These are phyloP conservation scores for Baccha elongata DNA, from an alignment of 2,888 invertebrate genomes.

Conservation along the genomic window DNA sequence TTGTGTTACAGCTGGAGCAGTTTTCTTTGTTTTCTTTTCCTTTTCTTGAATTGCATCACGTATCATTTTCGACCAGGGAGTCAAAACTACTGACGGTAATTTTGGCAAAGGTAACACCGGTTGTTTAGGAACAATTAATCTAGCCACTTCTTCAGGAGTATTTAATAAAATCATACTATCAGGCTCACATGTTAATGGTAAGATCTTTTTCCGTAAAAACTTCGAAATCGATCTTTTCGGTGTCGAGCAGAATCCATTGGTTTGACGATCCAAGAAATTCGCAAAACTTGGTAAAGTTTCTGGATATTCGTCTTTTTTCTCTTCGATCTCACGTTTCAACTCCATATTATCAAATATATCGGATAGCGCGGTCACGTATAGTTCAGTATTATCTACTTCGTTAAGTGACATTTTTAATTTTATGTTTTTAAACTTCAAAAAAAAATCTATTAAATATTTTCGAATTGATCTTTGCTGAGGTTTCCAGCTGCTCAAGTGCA, in stretches of 20 bases:
- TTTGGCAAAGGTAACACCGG: conserved; percentile 33
- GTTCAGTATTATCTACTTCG: conserved; percentile 34
- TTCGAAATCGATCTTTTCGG: conserved; percentile 41
- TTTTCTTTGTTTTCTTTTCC: conserved; percentile 45
- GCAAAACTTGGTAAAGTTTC: conserved; percentile 33
- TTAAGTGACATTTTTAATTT: conserved; percentile 35
- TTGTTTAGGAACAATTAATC: conserved; percentile 6
- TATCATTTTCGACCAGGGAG: conserved; percentile 61
- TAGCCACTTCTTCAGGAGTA: conserved; percentile 48
- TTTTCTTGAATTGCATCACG: conserved; percentile 55
- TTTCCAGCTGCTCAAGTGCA: conserved; percentile 41
- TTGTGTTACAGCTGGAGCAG: conserved; percentile 19
- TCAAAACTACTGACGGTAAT: conserved; percentile 54
- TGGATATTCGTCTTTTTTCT: conserved; percentile 26
- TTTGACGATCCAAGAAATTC: conserved; percentile 23
- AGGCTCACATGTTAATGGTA: conserved; percentile 11
- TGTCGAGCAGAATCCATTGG: conserved; percentile 38
- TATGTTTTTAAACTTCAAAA: not conserved
- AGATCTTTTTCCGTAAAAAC: conserved; percentile 23
- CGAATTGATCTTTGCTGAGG: conserved; percentile 23
- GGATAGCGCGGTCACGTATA: conserved; percentile 50
- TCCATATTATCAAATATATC: conserved; percentile 47
- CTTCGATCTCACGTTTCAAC: conserved; percentile 24
- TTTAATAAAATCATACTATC: not conserved
- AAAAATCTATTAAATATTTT: not conserved